Evolutionary conservation across 1,140 invertebrate species (phyloP), one percentile per base, ranked within the genome.

Genomic region (Caenorhabditis latens): DNA sequence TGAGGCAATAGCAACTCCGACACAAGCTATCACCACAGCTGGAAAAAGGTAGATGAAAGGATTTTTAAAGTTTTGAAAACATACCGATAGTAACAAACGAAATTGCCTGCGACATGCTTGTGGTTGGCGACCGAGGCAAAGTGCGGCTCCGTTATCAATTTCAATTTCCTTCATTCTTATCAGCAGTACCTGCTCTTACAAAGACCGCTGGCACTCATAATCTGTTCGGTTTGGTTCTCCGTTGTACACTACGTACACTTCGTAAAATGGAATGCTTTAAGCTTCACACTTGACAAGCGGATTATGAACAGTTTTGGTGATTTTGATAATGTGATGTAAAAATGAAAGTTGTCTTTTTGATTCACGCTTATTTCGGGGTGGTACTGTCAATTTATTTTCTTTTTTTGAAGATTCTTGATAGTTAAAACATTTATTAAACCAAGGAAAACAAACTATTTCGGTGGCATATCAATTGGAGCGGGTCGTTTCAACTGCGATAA

Each of bases 1-100:
- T 46, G 86, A 90, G 32, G 85, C 87, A 48, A 90, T 88, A 14
- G 84, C 89, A 43, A 90, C 71, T n/a, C 40, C 89, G 5, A 90
- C 43, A 1, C 82, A 40, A 21, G 48, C 63, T 55, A 88, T 43
- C 75, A 90, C 55, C n/a, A 82, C 21, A 4, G 61, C 89, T 90
- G 85, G 88, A 90, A 84, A 32, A 53, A 65, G 5, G 13, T 65
- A 65, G 40, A 71, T 61, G 16, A 43, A 19, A 21, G 32, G 9
- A 50, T 21, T 5, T 63, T 57, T 0, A 82, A 86, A 71, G 3
- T 32, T 21, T n/a, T 24, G 16, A 24, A 57, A 32, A 86, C 67
- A 53, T 86, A 82, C 85, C 63, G 24, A 79, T 58, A 58, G 67
- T 58, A 19, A 86, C 85, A 8, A 57, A 43, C 16, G 53, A 21